Conservation (phyloP, 2,888 invertebrate genomes). For the Metellina segmentata region DNA sequence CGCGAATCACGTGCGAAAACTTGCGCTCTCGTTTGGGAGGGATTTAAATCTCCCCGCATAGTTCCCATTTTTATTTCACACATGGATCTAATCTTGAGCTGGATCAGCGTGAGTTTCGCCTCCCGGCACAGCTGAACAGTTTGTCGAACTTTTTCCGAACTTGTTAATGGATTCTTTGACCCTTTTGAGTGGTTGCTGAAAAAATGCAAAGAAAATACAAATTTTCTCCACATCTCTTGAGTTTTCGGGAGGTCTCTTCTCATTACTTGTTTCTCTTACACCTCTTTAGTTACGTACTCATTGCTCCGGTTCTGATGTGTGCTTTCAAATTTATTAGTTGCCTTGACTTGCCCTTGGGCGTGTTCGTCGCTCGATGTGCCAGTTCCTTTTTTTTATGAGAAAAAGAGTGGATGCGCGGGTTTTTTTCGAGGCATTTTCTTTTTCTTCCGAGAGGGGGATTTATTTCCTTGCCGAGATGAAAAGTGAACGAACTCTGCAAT, state of each 20-base stretch:
- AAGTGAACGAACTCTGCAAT: slow-evolving; percentile 52
- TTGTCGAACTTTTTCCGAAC: slow-evolving; percentile 30
- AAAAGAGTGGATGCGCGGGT: slow-evolving; percentile 31
- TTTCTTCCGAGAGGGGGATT: neutral
- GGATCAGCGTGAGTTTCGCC: neutral
- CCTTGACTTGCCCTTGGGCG: slow-evolving; percentile 54
- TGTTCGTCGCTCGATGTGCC: slow-evolving; percentile 15
- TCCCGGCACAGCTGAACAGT: neutral
- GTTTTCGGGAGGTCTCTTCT: neutral
- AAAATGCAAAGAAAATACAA: slow-evolving; percentile 39
- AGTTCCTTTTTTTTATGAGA: slow-evolving; percentile 25
- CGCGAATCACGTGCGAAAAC: neutral
- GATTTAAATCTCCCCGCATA: neutral
- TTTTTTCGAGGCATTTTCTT: slow-evolving; percentile 1
- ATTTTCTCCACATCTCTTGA: slow-evolving; percentile 1
- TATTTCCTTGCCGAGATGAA: neutral
- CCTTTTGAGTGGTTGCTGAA: neutral
- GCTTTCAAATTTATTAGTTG: slow-evolving; percentile 9
- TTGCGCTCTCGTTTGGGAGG: neutral
- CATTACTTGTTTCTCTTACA: slow-evolving; percentile 43
- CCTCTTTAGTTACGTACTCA: slow-evolving; percentile 4
- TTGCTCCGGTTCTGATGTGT: slow-evolving; percentile 7
- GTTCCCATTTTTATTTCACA: neutral
- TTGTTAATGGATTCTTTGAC: slow-evolving; percentile 60
- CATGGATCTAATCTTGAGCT: neutral